These are phyloP conservation scores for Empis stercorea DNA, from an alignment of 2,888 invertebrate species.

Conservation along the genomic window DNA sequence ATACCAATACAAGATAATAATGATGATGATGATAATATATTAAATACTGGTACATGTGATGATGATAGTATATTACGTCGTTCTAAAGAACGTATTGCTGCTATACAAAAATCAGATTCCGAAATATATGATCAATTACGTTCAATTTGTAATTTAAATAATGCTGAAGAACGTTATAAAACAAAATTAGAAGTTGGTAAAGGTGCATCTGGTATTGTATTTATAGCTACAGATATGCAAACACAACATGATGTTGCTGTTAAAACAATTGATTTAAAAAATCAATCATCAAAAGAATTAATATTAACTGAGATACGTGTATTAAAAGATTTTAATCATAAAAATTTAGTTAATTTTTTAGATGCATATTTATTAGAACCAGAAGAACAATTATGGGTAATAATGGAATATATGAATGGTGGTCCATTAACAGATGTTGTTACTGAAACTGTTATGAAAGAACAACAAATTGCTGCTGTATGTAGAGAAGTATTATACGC, in stretches of 20 bases:
- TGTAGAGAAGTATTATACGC: constrained; percentile 82
- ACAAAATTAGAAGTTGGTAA: constrained; percentile 76
- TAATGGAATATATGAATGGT: constrained; percentile 90
- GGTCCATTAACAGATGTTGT: constrained; percentile 96
- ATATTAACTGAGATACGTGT: constrained; percentile 91
- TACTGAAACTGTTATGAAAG: constrained; percentile 93
- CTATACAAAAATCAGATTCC: constrained; percentile 31
- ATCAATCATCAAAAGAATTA: constrained; percentile 91
- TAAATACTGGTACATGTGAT: constrained; percentile 16
- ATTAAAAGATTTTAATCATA: constrained; percentile 81
- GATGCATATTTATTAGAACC: constrained; percentile 85
- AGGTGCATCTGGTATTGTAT: constrained; percentile 87
- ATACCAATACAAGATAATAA: constrained; percentile 20
- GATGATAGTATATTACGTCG: constrained; percentile 34
- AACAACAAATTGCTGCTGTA: constrained; percentile 91
- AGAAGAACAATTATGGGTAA: constrained; percentile 87
- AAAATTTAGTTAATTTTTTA: constrained; percentile 89
- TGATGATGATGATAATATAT: constrained; percentile 35
- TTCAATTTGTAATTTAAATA: constrained; percentile 66
- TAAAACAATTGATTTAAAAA: constrained; percentile 88
- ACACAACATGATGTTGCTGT: constrained; percentile 74
- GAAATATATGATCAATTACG: constrained; percentile 59
- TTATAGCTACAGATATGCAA: constrained; percentile 68
- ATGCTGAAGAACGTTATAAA: constrained; percentile 70
- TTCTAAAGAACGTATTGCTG: constrained; percentile 30